phyloP scores from a whole-genome alignment of 1,140 invertebrate species.

The Pseudobourletiella spinata region DNA sequence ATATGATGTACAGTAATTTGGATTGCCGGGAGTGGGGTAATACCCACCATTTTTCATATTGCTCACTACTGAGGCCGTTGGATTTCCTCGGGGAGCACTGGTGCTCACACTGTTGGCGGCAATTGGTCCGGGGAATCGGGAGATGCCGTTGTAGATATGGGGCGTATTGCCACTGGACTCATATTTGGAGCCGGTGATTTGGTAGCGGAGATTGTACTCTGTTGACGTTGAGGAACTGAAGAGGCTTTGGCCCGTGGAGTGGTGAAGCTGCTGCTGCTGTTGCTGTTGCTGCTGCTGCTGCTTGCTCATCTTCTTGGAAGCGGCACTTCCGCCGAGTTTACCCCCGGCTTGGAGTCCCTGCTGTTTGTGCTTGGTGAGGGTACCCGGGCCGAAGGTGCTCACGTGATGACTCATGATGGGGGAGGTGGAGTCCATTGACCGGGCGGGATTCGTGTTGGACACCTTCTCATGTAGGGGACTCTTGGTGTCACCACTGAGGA shows the following conservation, averaged over 20 bases:
- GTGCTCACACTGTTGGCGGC: background rate
- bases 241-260: slow-evolving; percentile 41
- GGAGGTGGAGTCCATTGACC: slow-evolving; percentile 4
- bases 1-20: slow-evolving; percentile 36
- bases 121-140: background rate
- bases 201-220: slow-evolving; percentile 26
- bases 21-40: slow-evolving; percentile 34
- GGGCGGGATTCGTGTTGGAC: slow-evolving; percentile 7
- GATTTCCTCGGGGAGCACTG: background rate
- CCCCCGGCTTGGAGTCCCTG: background rate
- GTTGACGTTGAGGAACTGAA: slow-evolving; percentile 28
- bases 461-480: slow-evolving; percentile 29
- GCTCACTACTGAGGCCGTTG: slow-evolving; percentile 25
- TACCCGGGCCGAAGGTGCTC: background rate
- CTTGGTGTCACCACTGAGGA: slow-evolving; percentile 3
- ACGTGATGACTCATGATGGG: background rate
- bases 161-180: slow-evolving; percentile 8
- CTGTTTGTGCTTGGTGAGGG: background rate
- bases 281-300: slow-evolving; percentile 49
- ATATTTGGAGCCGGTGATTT: background rate
- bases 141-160: background rate
- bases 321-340: background rate
- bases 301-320: background rate
- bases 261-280: slow-evolving; percentile 56
- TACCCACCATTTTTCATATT: slow-evolving; percentile 25